A percentile compares a stretch with the other conserved stretches of the same genome.
Evolutionary conservation across 1,140 invertebrate species (phyloP).

Genomic region (Calycopis cecrops): DNA sequence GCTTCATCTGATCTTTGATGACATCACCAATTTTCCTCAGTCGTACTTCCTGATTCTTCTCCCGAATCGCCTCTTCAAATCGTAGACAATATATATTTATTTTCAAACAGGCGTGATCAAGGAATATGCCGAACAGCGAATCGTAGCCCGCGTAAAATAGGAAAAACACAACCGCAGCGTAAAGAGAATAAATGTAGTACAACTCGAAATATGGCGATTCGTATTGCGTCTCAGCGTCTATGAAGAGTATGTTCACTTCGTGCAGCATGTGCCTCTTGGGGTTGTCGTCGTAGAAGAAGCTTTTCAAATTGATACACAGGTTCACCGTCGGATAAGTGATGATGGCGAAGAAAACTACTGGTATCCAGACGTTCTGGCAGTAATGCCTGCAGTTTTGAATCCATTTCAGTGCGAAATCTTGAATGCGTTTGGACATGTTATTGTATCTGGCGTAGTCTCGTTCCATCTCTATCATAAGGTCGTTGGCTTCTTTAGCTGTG

Average conservation of each 20-base stretch:
- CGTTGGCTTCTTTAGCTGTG: slow-evolving; percentile 3
- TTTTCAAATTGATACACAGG: not conserved
- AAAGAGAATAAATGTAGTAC: slow-evolving; percentile 6
- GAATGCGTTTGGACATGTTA: not conserved
- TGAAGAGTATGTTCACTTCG: slow-evolving; percentile 8
- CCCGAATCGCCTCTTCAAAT: not conserved
- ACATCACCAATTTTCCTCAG: not conserved
- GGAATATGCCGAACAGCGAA: not conserved
- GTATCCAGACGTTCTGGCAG: slow-evolving; percentile 3
- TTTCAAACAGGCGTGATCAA: not conserved
- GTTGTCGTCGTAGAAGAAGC: slow-evolving; percentile 2
- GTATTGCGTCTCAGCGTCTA: not conserved
- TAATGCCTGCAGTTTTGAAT: not conserved
- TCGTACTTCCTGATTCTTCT: not conserved
- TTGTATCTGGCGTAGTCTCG: slow-evolving; percentile 5
- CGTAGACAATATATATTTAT: not conserved
- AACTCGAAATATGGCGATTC: slow-evolving; percentile 7
- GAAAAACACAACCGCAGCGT: not conserved
- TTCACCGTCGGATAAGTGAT: not conserved
- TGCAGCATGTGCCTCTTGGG: not conserved
- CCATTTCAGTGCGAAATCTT: not conserved
- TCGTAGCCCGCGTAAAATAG: slow-evolving; percentile 1
- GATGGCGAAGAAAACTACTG: not conserved
- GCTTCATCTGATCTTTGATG: not conserved
- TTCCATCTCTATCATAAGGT: not conserved